Conservation (phyloP, 1,140 invertebrate genomes). For the Choristoneura fumiferana region DNA sequence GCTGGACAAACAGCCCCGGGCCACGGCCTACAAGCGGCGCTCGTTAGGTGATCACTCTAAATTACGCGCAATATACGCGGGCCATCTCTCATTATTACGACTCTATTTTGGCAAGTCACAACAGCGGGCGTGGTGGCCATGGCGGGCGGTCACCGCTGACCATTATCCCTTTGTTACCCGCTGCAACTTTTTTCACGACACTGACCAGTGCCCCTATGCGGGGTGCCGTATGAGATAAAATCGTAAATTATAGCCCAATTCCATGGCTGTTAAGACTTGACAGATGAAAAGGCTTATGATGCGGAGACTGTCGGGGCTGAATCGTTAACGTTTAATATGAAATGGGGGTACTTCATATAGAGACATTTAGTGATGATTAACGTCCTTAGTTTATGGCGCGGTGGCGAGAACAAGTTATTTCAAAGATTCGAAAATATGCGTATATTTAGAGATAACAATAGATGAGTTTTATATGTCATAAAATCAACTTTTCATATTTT, state of each 20-base stretch:
- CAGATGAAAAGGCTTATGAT: slow-evolving; percentile 75
- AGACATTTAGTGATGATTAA: slow-evolving; percentile 59
- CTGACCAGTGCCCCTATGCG: slow-evolving; percentile 71
- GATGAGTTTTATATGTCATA: background rate
- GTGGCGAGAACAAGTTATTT: slow-evolving; percentile 7
- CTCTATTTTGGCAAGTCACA: slow-evolving; percentile 73
- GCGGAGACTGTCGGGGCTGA: slow-evolving; percentile 47
- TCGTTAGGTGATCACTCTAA: slow-evolving; percentile 58
- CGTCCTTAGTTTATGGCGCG: slow-evolving; percentile 30
- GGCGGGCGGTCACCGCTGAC: slow-evolving; percentile 49
- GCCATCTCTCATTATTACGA: slow-evolving; percentile 66
- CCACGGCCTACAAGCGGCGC: no score
- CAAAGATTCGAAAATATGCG: slow-evolving; percentile 3
- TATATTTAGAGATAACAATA: background rate
- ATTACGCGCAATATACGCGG: slow-evolving; percentile 61
- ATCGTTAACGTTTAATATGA: slow-evolving; percentile 70
- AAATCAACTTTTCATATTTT: slow-evolving; percentile 1
- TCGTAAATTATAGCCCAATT: slow-evolving; percentile 78
- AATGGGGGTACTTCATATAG: slow-evolving; percentile 59
- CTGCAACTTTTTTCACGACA: slow-evolving; percentile 55
- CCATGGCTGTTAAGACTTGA: slow-evolving; percentile 72
- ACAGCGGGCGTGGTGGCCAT: slow-evolving; percentile 44
- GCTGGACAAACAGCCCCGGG: slow-evolving; percentile 44
- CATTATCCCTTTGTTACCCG: slow-evolving; percentile 52
- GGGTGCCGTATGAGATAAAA: slow-evolving; percentile 68